Evolutionary conservation across 64 coral and sea anemone genomes (phyloP), one percentile per base, ranked within the genome.

Genomic region (Acropora yongei): DNA sequence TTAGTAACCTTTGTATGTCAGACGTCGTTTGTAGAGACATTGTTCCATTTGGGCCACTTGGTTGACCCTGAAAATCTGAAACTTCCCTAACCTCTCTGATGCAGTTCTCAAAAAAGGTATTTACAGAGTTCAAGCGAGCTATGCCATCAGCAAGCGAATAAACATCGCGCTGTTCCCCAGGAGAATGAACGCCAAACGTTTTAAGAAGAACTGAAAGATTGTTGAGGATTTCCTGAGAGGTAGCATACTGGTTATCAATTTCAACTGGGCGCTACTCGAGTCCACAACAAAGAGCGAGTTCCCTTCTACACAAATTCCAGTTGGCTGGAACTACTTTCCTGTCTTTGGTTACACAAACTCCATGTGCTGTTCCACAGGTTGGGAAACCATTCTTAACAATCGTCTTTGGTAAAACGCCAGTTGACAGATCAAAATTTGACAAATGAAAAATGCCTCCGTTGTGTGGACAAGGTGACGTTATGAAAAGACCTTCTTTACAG

Each of bases 1-100:
- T 10, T 55, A 55, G 5, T 10, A 55, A 10, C 51, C 51, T 55
- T 55, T 55, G 51, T 7, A 55, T 55, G 51, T 55, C 51, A 55
- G 51, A 55, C 51, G 4, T 55, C 51, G 51, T 55, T 55, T 53
- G 50, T 53, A 8, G 3, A 74, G 85, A 87, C 46, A 87, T 51
- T 10, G 68, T 87, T 8, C 85, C 85, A 74, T 87, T 69, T 87
- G 84, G 84, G 50, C 84, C 84, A 88, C 86, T 77, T 57, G 87
- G 74, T 65, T 78, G 55, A 60, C 87, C 75, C 13, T 47, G 73
- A 51, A 87, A 87, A 50, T 74, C 68, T 51, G 68, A 71, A 87
- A 74, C 16, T 2, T 87, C 68, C 67, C 42, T 74, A 9, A 68
- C 84, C 68, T 87, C 84, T 74, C 73, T 75, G 5, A 75, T 16